Percentiles rank a stretch among this genome's conserved stretches.
phyloP scores from a whole-genome alignment of 2,797 vertebrate genomes.

The Muscicapa striata region DNA sequence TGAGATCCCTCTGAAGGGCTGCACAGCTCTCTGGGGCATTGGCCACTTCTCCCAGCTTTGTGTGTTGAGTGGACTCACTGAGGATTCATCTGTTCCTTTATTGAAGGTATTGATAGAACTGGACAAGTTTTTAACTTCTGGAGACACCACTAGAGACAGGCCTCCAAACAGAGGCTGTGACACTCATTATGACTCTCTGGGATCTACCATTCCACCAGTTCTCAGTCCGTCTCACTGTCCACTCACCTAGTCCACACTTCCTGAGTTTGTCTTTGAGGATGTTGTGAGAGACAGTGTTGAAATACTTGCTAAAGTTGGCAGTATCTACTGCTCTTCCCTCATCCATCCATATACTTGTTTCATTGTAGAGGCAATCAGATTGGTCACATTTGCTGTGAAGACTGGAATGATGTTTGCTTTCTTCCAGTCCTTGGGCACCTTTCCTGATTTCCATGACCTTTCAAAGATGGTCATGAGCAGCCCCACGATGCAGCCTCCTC shows the following conservation, averaged over 20 bases:
- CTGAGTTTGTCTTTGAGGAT: background rate
- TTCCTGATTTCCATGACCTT: accelerated
- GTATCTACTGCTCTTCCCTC: background rate
- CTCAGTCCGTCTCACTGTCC: background rate
- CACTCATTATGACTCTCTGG: background rate
- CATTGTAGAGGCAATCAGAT: background rate
- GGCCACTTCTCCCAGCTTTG: background rate
- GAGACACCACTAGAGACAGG: background rate
- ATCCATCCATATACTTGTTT: background rate
- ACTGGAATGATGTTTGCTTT: background rate
- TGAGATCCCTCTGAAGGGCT: background rate
- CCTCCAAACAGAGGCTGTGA: background rate
- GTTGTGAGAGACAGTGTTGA: background rate
- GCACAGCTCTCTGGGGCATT: background rate
- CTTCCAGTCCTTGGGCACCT: background rate
- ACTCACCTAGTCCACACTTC: background rate
- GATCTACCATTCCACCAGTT: background rate
- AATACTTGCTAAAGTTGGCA: background rate
- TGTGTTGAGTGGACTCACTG: accelerated
- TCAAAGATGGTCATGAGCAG: background rate
- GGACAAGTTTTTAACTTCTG: background rate
- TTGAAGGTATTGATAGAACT: background rate
- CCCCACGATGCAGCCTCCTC: background rate
- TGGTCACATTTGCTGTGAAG: background rate
- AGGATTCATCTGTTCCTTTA: background rate